Conservation (phyloP, 2,797 vertebrate species). For the Cercopithecus petaurista region DNA sequence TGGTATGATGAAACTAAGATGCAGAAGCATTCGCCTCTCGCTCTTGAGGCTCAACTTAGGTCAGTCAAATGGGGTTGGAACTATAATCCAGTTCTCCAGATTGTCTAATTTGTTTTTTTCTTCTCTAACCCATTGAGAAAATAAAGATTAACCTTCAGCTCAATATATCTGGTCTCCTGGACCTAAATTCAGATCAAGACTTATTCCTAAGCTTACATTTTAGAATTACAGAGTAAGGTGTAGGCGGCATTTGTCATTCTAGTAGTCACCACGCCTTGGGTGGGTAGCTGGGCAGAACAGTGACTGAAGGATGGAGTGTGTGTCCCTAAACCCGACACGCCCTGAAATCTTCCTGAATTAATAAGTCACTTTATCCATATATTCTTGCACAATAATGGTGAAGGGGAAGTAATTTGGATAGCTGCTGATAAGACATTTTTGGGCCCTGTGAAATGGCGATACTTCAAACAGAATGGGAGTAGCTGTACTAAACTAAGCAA, state of each 20-base stretch:
- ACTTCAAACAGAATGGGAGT: constrained; percentile 47
- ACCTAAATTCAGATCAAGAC: constrained; percentile 26
- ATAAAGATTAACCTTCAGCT: constrained; percentile 26
- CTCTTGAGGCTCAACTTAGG: neutral
- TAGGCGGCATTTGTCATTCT: constrained; percentile 48
- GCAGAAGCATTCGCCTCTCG: neutral
- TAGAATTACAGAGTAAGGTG: constrained; percentile 25
- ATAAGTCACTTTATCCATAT: constrained; percentile 54
- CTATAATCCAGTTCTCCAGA: constrained; percentile 35
- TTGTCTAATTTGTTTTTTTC: neutral
- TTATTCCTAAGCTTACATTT: constrained; percentile 46
- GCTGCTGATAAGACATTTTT: constrained; percentile 49
- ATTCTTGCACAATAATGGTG: constrained; percentile 48
- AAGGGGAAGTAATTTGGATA: constrained; percentile 57
- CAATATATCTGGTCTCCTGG: constrained; percentile 5
- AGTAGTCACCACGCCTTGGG: constrained; percentile 40
- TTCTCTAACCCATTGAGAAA: neutral
- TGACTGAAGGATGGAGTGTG: constrained; percentile 51
- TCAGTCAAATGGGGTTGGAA: neutral
- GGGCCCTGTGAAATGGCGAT: constrained; percentile 42
- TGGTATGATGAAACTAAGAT: neutral
- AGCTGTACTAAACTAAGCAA: constrained; percentile 1
- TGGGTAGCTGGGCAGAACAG: constrained; percentile 34
- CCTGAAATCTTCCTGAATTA: constrained; percentile 59
- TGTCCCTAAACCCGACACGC: constrained; percentile 29